Evolutionary conservation across 2,888 invertebrate species (phyloP), one percentile per base, ranked within the genome.

Genomic region (Drosophila parthenogenetica): DNA sequence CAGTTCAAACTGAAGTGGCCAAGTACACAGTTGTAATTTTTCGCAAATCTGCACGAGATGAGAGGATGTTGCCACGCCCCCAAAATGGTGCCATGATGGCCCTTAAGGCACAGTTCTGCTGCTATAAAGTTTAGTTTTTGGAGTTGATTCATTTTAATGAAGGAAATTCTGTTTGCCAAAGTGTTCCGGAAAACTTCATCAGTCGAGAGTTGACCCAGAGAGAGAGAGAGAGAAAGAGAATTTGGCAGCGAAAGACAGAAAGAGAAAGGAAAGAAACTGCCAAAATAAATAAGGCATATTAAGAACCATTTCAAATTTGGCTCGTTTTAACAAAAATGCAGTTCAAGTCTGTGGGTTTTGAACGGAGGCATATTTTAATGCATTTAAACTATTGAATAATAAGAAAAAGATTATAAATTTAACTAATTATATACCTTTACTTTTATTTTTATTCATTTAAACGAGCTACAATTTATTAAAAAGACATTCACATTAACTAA

Each of bases 21-120:
- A 70, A 81, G 79, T 79, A 87, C 79, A 77, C 73, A 84, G 81
- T 77, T 74, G 87, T 81, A 75, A 86, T 85, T 82, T 74, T 82
- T 76, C 72, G 73, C 64, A 78, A 79, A 79, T 82, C 76, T 80
- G 69, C 65, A 64, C 75, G 70, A 77, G 69, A 64, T 76, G 72
- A 63, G 66, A 66, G 60, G 48, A 35, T 32, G 22, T 40, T 10
- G 37, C 17, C 43, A 45, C 25, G 22, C 46, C 25, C 35, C 22
- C 42, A 55, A 59, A 55, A 59, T 42, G 22, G 40, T 16, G 49
- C 40, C 55, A 22, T 55, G 69, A 62, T 60, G 69, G 58, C 65
- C 65, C 80, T 77, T 48, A 63, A 75, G 81, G 75, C 72, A 25
- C 29, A n/a, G 62, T 65, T 62, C 65, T 61, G 70, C 65, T 61